Base-by-base conservation (phyloP, 2,797 vertebrate species). In the Micrastur ruficollis region DNA sequence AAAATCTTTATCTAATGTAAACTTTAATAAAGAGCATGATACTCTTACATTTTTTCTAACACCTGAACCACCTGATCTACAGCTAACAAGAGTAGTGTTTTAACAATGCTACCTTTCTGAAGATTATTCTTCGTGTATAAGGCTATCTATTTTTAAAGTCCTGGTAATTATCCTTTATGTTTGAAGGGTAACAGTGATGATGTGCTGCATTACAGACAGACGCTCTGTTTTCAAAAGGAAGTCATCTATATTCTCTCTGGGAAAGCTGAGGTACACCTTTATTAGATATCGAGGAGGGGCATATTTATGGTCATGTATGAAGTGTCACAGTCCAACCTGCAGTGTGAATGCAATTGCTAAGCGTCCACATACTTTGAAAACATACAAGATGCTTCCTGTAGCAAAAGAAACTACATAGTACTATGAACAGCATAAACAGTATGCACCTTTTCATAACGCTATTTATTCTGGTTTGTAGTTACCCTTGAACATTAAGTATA, bases 241-340 rank as follows among this genome's bases (percentile, higher is more conserved):
- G 94, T 95, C 95, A 89, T 83, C 94, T 90, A 40, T 44, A 72
- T 71, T 70, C 59, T 90, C 81, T 78, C 74, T 82, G 74, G 89
- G 81, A 80, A 94, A 92, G 74, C 89, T 91, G 67, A 92, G 56
- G 63, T 59, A 91, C 31, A 68, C 66, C 73, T 95, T 96, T 93
- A 22, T 38, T 66, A 86, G 76, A 16, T 86, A 86, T 31, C 1
- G 31, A 95, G 89, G 88, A 93, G 79, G 94, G 96, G 81, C 92
- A 89, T 74, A 97, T 87, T 94, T 96, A 97, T 96, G 96, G 95
- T 93, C 93, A 96, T 96, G 96, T 97, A 97, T 96, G 94, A 97
- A 97, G 95, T 97, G 94, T 97, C 91, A 86, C 89, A 93, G 87
- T 94, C 95, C 91, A 93, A 90, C 73, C 91, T 95, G 93, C 94